Percentiles rank a stretch among this genome's conserved stretches.
Conservation (phyloP, 2,797 vertebrate species). For the Eulemur albifrons region DNA sequence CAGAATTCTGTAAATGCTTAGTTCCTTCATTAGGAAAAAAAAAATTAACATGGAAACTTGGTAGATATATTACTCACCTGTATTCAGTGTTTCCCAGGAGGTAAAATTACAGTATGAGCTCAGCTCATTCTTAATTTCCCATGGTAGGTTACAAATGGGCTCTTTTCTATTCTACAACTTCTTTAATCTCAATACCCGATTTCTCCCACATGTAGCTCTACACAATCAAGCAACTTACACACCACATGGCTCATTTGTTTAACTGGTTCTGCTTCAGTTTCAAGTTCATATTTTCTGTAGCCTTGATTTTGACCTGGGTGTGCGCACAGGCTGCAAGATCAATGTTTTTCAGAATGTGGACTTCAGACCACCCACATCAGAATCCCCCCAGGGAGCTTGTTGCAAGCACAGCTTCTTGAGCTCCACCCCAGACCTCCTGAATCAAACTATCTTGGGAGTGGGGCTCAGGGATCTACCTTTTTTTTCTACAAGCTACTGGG, state of each 20-base stretch:
- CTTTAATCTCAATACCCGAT: conserved; percentile 74
- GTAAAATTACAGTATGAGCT: conserved; percentile 69
- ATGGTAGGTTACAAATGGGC: conserved; percentile 66
- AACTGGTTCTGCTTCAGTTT: conserved; percentile 58
- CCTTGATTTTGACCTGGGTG: conserved; percentile 58
- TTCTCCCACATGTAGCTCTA: conserved; percentile 59
- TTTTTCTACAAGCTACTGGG: neutral
- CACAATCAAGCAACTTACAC: neutral
- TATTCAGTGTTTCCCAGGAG: conserved; percentile 64
- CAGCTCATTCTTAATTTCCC: conserved; percentile 68
- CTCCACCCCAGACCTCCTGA: conserved; percentile 17
- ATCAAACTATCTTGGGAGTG: neutral
- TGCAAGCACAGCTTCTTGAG: conserved; percentile 5
- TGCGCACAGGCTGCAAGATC: conserved; percentile 25
- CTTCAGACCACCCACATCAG: conserved; percentile 58
- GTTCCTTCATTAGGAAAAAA: conserved; percentile 14
- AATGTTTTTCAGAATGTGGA: conserved; percentile 34
- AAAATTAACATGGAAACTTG: neutral
- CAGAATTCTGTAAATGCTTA: conserved; percentile 54
- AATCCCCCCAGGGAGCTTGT: conserved; percentile 9
- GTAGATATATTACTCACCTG: conserved; percentile 71
- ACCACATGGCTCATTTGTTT: conserved; percentile 66
- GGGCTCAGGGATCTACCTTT: neutral
- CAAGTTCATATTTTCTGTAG: conserved; percentile 35
- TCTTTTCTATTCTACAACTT: conserved; percentile 64